These are phyloP conservation scores for Brenthis ino DNA, from an alignment of 2,888 invertebrate species.

Conservation along the genomic window DNA sequence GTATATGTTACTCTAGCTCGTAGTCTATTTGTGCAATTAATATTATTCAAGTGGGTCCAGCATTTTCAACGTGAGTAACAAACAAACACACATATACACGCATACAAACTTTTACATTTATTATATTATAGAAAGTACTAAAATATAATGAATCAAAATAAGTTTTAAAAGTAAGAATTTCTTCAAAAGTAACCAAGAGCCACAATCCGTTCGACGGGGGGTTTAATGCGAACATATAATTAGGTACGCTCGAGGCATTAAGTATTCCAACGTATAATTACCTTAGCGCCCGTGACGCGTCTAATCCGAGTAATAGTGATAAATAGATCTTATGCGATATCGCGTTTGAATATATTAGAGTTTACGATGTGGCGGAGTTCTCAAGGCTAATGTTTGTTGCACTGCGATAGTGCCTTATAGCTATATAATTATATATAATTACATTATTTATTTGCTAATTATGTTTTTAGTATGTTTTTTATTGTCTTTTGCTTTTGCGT, in stretches of 20 bases:
- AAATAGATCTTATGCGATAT: slow-evolving; percentile 70
- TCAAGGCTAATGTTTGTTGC: slow-evolving; percentile 13
- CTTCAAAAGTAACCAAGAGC: not conserved
- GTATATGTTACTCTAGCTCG: no score
- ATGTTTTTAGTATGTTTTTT: slow-evolving; percentile 7
- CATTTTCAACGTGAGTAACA: no score
- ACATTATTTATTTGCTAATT: slow-evolving; percentile 13
- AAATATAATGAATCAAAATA: not conserved
- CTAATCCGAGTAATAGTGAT: slow-evolving; percentile 76
- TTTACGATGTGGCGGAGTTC: slow-evolving; percentile 17
- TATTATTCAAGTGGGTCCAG: no score
- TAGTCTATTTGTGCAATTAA: no score
- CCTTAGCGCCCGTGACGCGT: slow-evolving; percentile 66
- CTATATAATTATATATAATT: slow-evolving; percentile 3
- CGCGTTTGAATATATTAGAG: slow-evolving; percentile 58
- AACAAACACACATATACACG: no score
- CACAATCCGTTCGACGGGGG: slow-evolving; percentile 13
- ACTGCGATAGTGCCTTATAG: not conserved
- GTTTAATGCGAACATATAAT: slow-evolving; percentile 49
- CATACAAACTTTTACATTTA: no score
- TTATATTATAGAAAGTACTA: not conserved
- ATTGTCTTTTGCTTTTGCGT: not conserved
- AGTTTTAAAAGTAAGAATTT: not conserved
- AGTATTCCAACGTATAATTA: slow-evolving; percentile 73
- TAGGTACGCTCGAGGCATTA: slow-evolving; percentile 61